Percentiles rank a stretch among this genome's conserved stretches.
Conservation (phyloP, 2,113 vertebrate genomes). For the Danionella cerebrum region DNA sequence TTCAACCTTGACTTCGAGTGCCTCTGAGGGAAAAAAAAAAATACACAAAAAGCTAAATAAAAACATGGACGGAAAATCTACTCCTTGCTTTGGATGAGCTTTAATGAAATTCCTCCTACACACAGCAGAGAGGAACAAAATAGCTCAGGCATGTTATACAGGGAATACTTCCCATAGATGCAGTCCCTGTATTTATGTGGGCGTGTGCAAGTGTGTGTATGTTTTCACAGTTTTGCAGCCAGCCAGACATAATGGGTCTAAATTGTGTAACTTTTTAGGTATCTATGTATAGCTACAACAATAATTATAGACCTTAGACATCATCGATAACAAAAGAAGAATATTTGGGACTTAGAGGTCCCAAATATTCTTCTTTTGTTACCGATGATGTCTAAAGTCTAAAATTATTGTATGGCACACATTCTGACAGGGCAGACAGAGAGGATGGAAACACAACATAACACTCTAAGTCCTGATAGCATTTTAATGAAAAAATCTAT, state of each 20-base stretch:
- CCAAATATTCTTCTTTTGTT: too few species aligned
- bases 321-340: neutral
- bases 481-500: neutral
- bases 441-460: neutral
- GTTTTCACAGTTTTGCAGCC: neutral
- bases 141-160: neutral
- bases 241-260: neutral
- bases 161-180: neutral
- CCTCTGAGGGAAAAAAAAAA: conserved; percentile 62
- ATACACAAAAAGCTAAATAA: neutral
- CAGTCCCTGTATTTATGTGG: neutral
- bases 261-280: neutral
- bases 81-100: neutral
- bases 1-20: conserved; percentile 76
- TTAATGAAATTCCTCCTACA: conserved; percentile 18
- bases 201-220: neutral
- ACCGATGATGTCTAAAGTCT: too few species aligned
- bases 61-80: neutral
- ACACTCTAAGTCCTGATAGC: neutral
- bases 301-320: neutral
- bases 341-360: neutral
- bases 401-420: too few species aligned
- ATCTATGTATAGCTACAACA: neutral
- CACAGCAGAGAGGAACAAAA: neutral
- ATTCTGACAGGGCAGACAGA: neutral